Evolutionary conservation across 2,113 vertebrate species (phyloP), one percentile per base, ranked within the genome.

Genomic region (Kryptolebias marmoratus): DNA sequence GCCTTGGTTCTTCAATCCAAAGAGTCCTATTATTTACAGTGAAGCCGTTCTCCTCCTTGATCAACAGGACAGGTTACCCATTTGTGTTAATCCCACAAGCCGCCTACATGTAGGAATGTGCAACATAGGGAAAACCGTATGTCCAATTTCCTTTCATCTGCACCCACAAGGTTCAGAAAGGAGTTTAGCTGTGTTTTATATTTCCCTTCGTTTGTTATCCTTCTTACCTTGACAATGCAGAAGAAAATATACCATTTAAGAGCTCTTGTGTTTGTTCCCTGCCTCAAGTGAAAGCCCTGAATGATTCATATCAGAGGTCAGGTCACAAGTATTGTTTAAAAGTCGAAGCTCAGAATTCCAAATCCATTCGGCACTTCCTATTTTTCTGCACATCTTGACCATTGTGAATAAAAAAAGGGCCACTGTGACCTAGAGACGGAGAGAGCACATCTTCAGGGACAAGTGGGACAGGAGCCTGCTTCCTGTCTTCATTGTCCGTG

Each of bases 401-500:
- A 30, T 45, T 58, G 79, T 57, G 61, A 75, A 76, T n/a, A 82
- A 82, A 89, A 22, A 70, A 83, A 12, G 55, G 59, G 70, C 74
- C 71, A 68, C 50, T 30, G 11, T 48, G 52, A 18, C 71, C 56
- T 64, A 11, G 5, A 42, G 39, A 42, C 39, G 8, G 22, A 11
- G 12, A 47, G 53, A 75, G 61, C 63, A 76, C 50, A 44, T 63
- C 89, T 87, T 82, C 28, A 27, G 87, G 79, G 85, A 76, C 72
- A 15, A 10, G 64, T 18, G 10, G 56, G 84, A 75, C 77, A 64
- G 65, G 64, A 75, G 70, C 5, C 58, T 55, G 80, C 72, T 74
- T 90, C 90, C 91, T 89, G 82, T 52, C 81, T 59, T 79, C 82
- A 89, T 92, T 93, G 90, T 93, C 72, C 50, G 11, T 62, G 62